phyloP scores from a whole-genome alignment of 2,113 vertebrate species.

The Pampusana beccarii region DNA sequence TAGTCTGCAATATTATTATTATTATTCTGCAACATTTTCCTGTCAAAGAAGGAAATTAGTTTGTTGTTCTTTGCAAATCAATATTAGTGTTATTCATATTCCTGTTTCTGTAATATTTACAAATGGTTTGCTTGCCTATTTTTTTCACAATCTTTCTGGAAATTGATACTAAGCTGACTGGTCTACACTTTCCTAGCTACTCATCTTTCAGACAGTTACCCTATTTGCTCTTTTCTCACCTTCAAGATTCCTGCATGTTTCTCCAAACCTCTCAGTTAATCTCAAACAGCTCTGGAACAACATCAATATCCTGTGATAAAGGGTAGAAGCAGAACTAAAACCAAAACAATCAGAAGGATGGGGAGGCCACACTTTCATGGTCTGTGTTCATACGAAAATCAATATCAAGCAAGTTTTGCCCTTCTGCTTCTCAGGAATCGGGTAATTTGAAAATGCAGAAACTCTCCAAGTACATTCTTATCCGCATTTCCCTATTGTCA shows the following conservation, averaged over 20 bases:
- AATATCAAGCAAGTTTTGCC: neutral
- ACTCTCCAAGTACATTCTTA: neutral
- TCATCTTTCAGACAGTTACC: neutral
- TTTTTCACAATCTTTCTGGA: neutral
- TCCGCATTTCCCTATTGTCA: neutral
- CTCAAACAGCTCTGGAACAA: neutral
- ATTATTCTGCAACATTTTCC: neutral
- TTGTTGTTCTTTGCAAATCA: neutral
- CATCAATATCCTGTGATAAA: neutral
- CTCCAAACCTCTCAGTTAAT: neutral
- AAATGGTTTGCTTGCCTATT: neutral
- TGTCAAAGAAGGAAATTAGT: neutral
- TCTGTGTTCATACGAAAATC: neutral
- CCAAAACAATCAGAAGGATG: neutral
- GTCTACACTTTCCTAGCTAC: neutral
- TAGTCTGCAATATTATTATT: too few relatives aligned
- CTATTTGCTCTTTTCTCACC: neutral
- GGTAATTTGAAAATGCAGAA: neutral
- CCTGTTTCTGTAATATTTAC: neutral
- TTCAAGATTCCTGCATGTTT: neutral
- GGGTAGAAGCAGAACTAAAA: neutral
- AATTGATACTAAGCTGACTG: neutral
- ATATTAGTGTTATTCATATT: neutral
- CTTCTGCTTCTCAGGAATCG: neutral
- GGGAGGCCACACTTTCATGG: fast-evolving